Base-by-base conservation (phyloP, 2,888 invertebrate genomes). In the Syrphus vitripennis region DNA sequence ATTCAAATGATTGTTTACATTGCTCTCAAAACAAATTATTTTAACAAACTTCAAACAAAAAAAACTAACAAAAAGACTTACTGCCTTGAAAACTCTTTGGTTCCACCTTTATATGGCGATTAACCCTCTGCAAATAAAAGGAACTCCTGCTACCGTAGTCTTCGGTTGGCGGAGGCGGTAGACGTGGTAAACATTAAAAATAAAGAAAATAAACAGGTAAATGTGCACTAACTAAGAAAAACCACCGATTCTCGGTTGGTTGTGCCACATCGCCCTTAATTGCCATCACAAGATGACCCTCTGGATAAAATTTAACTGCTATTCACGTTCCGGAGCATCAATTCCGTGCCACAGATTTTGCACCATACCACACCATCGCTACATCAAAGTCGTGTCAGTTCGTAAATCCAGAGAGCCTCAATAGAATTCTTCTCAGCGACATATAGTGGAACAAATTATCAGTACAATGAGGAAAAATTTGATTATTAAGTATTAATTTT, bases 261-360 rank as follows among this genome's bases (percentile, higher is more conserved):
- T 72, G 71, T 74, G 63, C 82, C 82, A 59, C 82, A 74, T 40
- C 81, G 77, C 77, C 86, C 82, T 86, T 86, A 86, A 86, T 86
- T 86, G 77, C 77, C 65, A 74, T 82, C 78, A 74, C 82, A 78
- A 82, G 86, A 86, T 86, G 86, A 86, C 86, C 86, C 82, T 69
- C 82, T 74, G 82, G 86, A 86, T 86, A 82, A 50, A 84, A 86
- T 86, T 82, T 82, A 86, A 86, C 86, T 86, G 82, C 82, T 82
- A 86, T 86, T 86, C 78, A 86, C 65, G 86, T 78, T 82, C 82
- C 82, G 21, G 45, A 81, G 77, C 75, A 80, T 83, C 83, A 79
- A 69, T 57, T 82, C 70, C 78, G 72, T 78, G 70, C 72, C 78
- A 86, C 77, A 72, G 72, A 82, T 78, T 82, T 76, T 67, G 42